A percentile compares a stretch with the other conserved stretches of the same genome.
These are phyloP conservation scores for Cairina moschata DNA, from an alignment of 2,113 vertebrate genomes.

Conservation along the genomic window DNA sequence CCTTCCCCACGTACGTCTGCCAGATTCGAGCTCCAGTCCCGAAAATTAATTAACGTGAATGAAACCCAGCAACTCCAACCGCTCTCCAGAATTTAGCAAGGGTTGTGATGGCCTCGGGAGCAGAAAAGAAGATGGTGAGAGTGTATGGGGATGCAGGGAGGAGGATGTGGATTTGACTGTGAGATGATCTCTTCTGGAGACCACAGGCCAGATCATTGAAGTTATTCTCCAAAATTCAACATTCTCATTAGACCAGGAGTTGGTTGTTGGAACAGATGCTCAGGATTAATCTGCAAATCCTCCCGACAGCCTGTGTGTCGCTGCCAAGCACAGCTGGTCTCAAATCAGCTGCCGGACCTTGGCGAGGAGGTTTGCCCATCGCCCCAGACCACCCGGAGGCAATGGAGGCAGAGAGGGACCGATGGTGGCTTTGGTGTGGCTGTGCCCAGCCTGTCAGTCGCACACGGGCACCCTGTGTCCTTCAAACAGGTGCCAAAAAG, in stretches of 20 bases:
- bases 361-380: conserved; percentile 38
- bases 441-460: neutral
- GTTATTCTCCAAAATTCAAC: conserved; percentile 30
- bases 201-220: neutral
- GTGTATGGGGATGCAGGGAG: neutral
- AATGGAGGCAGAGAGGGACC: neutral
- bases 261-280: conserved; percentile 57
- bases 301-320: conserved; percentile 37
- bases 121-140: neutral
- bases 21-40: neutral
- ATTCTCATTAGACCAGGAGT: conserved; percentile 20
- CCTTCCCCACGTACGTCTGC: neutral
- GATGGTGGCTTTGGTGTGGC: neutral
- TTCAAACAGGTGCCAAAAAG: neutral
- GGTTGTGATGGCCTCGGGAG: neutral
- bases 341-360: neutral
- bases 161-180: neutral
- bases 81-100: neutral
- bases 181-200: neutral
- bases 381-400: neutral
- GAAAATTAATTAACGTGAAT: neutral
- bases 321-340: conserved; percentile 43
- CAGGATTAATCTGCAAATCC: conserved; percentile 68
- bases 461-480: neutral
- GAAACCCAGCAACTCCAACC: neutral